Evolutionary conservation across 2,888 invertebrate genomes (phyloP), one percentile per base, ranked within the genome.

Genomic region (Idaea biselata): DNA sequence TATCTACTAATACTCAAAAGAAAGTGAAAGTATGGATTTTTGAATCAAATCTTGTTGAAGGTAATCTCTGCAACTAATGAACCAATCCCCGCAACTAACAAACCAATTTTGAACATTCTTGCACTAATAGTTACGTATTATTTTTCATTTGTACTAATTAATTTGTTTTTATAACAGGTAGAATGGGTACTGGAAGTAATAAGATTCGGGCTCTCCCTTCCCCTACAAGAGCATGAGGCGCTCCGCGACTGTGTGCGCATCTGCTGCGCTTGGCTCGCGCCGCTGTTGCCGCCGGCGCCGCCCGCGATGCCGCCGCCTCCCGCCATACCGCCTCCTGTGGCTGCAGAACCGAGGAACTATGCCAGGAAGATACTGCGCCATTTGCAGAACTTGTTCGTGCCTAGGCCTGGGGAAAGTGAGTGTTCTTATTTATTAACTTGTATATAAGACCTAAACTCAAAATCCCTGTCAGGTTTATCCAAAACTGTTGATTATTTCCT

Each of bases 191-290:
- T 97, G 93, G 96, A 96, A 87, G 96, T 96, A 16, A 95, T 99
- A 67, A 97, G 99, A 77, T 98, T 95, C 88, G 99, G 99, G 0
- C 93, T 99, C 5, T 97, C 97, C 16, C 91, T 99, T 58, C 98
- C 98, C 0, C 89, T 99, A 58, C 94, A 95, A 53, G 99, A 99
- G 87, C 98, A 98, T 83, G 98, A 98, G 76, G 97, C 98, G 0
- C 96, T 99, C 60, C 96, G 98, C 70, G 98, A 99, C 86, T 99
- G 99, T 84, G 99, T 99, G 56, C 97, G 97, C 82, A 96, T 99
- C 53, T 99, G 99, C 82, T 99, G 98, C 85, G 98, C 99, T 80
- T 99, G 99, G 99, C 91, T 99, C 70, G 96, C 97, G 0, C 97
- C 98, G 2, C 91, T 99, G 68, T 94, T 97, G 71, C 95, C 96